phyloP scores from a whole-genome alignment of 2,797 vertebrate genomes.

The Lagorchestes hirsutus region DNA sequence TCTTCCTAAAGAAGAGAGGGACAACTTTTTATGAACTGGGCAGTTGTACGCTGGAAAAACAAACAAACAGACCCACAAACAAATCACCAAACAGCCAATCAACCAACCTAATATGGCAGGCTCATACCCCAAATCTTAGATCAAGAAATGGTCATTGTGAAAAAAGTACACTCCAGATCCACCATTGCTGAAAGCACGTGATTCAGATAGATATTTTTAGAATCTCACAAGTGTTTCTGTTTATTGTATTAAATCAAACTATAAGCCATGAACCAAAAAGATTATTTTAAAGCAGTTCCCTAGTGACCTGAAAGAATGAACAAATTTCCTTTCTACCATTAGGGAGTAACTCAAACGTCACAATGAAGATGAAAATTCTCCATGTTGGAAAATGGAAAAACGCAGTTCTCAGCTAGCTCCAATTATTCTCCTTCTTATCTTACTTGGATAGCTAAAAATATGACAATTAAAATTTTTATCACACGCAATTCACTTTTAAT shows the following conservation, averaged over 20 bases:
- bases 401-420: constrained; percentile 17
- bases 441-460: constrained; percentile 41
- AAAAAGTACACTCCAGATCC: constrained; percentile 48
- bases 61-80: constrained; percentile 1
- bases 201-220: constrained; percentile 56
- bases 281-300: constrained; percentile 13
- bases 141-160: constrained; percentile 61
- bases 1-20: constrained; percentile 90
- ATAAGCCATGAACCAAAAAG: constrained; percentile 5
- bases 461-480: constrained; percentile 15
- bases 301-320: constrained; percentile 8
- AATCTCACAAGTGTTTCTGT: constrained; percentile 13
- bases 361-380: constrained; percentile 16
- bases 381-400: constrained; percentile 27
- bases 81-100: not conserved
- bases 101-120: not conserved
- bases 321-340: constrained; percentile 21
- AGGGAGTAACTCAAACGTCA: not conserved
- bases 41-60: constrained; percentile 20
- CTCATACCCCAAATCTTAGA: constrained; percentile 32
- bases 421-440: not conserved
- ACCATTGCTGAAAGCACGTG: constrained; percentile 59
- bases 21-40: constrained; percentile 59
- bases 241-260: constrained; percentile 28
- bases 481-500: constrained; percentile 33